These are phyloP conservation scores for Botrylloides violaceus DNA, from an alignment of 23 tunicate species.

Conservation along the genomic window DNA sequence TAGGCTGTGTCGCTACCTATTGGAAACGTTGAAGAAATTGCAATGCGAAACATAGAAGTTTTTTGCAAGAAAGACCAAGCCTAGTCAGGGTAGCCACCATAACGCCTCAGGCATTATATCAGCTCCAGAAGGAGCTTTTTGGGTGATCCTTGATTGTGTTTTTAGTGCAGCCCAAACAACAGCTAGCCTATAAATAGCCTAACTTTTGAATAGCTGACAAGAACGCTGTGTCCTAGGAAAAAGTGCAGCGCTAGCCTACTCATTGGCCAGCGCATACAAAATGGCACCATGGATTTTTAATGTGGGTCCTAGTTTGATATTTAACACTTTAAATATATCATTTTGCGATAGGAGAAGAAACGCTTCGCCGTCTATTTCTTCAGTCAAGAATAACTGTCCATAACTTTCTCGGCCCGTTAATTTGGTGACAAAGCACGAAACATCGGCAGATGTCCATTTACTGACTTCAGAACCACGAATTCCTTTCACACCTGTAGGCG, in stretches of 20 bases:
- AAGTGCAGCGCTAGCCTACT: background rate
- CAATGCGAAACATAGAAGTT: too few relatives aligned
- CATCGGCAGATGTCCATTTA: conserved; percentile 36
- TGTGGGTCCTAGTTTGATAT: conserved; percentile 65
- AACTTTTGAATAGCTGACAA: too few relatives aligned
- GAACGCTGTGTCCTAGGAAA: too few relatives aligned
- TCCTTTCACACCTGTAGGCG: conserved; percentile 14
- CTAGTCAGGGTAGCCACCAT: too few relatives aligned
- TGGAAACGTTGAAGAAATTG: too few relatives aligned
- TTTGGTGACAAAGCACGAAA: conserved; percentile 33
- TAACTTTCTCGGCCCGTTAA: conserved; percentile 51
- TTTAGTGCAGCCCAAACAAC: too few relatives aligned
- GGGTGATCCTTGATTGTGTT: too few relatives aligned
- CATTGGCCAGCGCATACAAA: conserved; percentile 36
- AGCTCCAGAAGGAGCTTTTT: too few relatives aligned
- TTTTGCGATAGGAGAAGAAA: conserved; percentile 54
- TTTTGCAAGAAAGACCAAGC: too few relatives aligned
- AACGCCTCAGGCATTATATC: too few relatives aligned
- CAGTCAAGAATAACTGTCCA: conserved; percentile 27
- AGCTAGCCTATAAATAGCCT: too few relatives aligned
- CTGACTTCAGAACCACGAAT: conserved; percentile 25
- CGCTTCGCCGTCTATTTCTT: conserved; percentile 77
- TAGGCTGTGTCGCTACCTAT: too few relatives aligned
- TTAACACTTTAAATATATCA: conserved; percentile 52
- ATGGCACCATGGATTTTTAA: conserved; percentile 64